Percentiles rank a stretch among this genome's conserved stretches.
Conservation (phyloP, 2,113 vertebrate genomes). For the Mastomys natalensis region DNA sequence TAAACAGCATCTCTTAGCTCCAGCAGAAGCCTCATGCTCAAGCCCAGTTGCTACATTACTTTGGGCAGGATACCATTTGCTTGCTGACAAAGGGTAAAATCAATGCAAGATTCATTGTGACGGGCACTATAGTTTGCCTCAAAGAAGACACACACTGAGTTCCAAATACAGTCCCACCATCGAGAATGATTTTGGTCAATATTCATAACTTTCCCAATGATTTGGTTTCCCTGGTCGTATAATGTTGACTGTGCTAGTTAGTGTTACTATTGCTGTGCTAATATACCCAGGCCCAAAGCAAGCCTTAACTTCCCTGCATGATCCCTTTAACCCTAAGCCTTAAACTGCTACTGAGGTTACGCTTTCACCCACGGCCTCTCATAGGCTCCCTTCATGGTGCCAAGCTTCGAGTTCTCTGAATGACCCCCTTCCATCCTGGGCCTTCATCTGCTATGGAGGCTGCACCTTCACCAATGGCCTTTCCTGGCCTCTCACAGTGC, state of each 20-base stretch:
- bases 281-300: neutral
- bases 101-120: neutral
- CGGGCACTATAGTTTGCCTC: neutral
- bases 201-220: neutral
- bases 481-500: neutral
- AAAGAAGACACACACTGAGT: neutral
- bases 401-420: neutral
- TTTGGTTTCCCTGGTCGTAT: constrained; percentile 11
- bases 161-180: neutral
- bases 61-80: neutral
- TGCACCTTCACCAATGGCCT: neutral
- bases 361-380: neutral
- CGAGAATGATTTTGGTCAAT: neutral
- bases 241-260: neutral
- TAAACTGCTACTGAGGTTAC: neutral
- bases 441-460: neutral
- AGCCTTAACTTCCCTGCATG: neutral
- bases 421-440: neutral
- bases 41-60: neutral
- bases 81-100: constrained; percentile 9
- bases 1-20: neutral
- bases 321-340: neutral
- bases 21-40: neutral
- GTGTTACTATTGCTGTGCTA: neutral
- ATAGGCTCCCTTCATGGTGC: neutral